Percentiles rank a stretch among this genome's conserved stretches.
Evolutionary conservation across 2,797 vertebrate genomes (phyloP).

Genomic region (Petrocephalus schoutedeni): DNA sequence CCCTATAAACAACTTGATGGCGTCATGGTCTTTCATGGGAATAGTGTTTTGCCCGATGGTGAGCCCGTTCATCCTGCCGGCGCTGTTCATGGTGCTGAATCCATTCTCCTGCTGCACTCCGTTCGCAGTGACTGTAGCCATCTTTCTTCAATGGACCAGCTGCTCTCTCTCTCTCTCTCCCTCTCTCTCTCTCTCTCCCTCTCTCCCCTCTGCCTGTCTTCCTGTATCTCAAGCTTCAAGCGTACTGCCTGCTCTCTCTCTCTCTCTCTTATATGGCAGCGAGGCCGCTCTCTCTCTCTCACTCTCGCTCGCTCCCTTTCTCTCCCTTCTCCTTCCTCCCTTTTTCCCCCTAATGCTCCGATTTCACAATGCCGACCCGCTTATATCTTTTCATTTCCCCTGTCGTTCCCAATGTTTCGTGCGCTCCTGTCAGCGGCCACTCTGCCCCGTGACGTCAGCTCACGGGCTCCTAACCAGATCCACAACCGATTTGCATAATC

Average conservation of each 20-base stretch:
- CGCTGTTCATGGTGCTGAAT: constrained; percentile 88
- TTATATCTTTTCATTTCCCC: constrained; percentile 43
- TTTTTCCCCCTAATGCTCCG: constrained; percentile 36
- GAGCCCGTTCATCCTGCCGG: constrained; percentile 84
- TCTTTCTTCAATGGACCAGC: constrained; percentile 74
- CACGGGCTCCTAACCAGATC: constrained; percentile 52
- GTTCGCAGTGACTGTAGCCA: constrained; percentile 86
- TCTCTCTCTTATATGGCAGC: constrained; percentile 46
- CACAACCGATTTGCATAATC: constrained; percentile 67
- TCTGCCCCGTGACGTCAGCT: constrained; percentile 71
- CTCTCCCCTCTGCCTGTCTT: constrained; percentile 41
- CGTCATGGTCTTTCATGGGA: constrained; percentile 98
- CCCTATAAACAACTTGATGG: constrained; percentile 99
- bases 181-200: constrained; percentile 46
- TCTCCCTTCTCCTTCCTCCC: constrained; percentile 44
- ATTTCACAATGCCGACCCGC: constrained; percentile 42
- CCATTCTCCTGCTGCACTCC: constrained; percentile 81
- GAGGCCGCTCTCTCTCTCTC: constrained; percentile 37
- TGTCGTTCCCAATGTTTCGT: constrained; percentile 42
- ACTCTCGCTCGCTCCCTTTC: constrained; percentile 43
- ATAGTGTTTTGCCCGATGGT: constrained; percentile 77
- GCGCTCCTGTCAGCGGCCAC: constrained; percentile 52
- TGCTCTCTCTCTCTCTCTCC: constrained; percentile 53
- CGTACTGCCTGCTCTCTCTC: constrained; percentile 39
- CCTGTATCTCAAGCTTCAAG: constrained; percentile 23